Percentiles rank a stretch among this genome's conserved stretches.
phyloP scores from a whole-genome alignment of 2,797 vertebrate genomes.

The Molossus alvarezi region DNA sequence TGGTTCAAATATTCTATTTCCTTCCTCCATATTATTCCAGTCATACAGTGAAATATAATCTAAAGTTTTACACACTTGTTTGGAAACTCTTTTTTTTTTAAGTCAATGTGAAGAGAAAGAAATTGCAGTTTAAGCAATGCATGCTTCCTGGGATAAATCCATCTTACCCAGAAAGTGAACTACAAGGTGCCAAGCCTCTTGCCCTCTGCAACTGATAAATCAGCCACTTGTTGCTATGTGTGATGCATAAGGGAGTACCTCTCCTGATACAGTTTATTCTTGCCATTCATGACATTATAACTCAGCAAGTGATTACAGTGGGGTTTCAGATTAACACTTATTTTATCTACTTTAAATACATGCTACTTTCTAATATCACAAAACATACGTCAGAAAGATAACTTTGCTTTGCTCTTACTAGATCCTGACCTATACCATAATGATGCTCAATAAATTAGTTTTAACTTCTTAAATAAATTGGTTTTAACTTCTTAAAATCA shows the following conservation, averaged over 20 bases:
- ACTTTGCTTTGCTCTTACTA: neutral
- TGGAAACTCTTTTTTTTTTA: neutral
- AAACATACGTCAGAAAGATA: slow-evolving; percentile 8
- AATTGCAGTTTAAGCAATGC: neutral
- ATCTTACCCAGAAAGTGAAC: neutral
- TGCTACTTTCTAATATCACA: neutral
- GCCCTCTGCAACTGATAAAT: neutral
- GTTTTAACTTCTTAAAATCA: slow-evolving; percentile 33
- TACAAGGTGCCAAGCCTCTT: neutral
- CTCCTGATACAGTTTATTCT: neutral
- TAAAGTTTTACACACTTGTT: neutral
- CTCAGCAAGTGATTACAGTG: neutral
- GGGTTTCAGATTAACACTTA: neutral
- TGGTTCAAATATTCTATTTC: neutral
- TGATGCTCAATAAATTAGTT: slow-evolving; percentile 5
- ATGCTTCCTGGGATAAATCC: neutral
- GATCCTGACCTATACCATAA: neutral
- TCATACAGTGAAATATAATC: slow-evolving; percentile 5
- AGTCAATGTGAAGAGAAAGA: neutral
- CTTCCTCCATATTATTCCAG: slow-evolving; percentile 35
- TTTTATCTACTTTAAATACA: neutral
- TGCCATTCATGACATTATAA: neutral
- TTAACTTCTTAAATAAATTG: slow-evolving; percentile 27
- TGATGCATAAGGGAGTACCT: neutral
- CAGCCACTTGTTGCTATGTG: neutral